Percentiles rank a stretch among this genome's conserved stretches.
phyloP scores from a whole-genome alignment of 1,140 invertebrate species.

The Leptonema lineaticorne region DNA sequence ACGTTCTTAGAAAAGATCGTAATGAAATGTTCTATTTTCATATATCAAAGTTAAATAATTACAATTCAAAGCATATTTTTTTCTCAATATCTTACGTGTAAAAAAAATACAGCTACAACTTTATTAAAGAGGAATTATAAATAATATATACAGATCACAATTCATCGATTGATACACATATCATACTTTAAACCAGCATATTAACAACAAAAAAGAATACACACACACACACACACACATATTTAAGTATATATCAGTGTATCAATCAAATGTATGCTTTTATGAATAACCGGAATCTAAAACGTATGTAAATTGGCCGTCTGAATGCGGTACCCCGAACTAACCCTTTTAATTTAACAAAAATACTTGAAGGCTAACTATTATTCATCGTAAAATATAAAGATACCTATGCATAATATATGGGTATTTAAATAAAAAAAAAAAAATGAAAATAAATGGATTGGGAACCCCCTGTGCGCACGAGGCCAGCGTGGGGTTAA shows the following conservation, averaged over 20 bases:
- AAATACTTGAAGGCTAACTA: slow-evolving; percentile 1
- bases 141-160: no score
- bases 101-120: no score
- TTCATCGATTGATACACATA: no score
- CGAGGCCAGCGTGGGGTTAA: slow-evolving; percentile 12
- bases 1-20: no score
- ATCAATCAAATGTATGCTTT: not conserved
- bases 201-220: not conserved
- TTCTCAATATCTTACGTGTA: no score
- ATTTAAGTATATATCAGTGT: not conserved
- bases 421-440: not conserved
- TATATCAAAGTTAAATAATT: no score
- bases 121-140: no score
- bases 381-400: slow-evolving; percentile 24
- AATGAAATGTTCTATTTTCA: no score
- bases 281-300: slow-evolving; percentile 6
- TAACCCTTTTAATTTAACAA: slow-evolving; percentile 7
- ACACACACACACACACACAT: not conserved
- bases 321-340: not conserved
- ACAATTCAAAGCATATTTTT: no score
- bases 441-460: slow-evolving; percentile 12
- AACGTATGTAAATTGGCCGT: slow-evolving; percentile 17
- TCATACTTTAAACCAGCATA: slow-evolving; percentile 5
- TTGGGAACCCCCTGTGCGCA: slow-evolving; percentile 10
- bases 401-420: no score